Base-by-base conservation (phyloP, 2,113 vertebrate genomes). In the Catharus fuscescens region DNA sequence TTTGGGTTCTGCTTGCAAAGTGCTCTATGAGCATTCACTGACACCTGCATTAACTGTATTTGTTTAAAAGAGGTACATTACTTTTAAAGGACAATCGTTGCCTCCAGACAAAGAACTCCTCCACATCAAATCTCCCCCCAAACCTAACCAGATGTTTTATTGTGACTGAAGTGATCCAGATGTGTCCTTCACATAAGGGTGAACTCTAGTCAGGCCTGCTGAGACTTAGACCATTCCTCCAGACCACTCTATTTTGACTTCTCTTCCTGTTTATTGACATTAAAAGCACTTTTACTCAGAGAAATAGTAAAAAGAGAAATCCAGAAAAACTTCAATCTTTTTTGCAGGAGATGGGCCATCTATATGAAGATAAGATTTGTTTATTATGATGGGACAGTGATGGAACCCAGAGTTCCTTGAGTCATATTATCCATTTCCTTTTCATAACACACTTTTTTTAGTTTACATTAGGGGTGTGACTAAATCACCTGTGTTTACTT, bases 401-500 rank as follows among this genome's bases (percentile, higher is more conserved):
- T 87, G 83, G 77, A 97, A 96, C 86, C 59, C 97, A 97, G 95
- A 93, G 70, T 82, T 84, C 67, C 90, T 84, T 48, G 69, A 92
- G 42, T 90, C 18, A 7, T 53, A 85, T 83, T 62, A 73, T 40
- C 81, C 50, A 60, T 96, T 96, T 94, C 82, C 92, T 97, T 97
- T 87, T 92, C 88, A 76, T 94, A 97, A 98, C 93, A 96, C 61
- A 88, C 86, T 78, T 86, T 89, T 85, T 93, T 90, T 56, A 31
- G 96, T 97, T 98, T 97, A 98, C 87, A 94, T 90, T 97, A 96
- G 38, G 53, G 32, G 14, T 92, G 53, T 93, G 92, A 96, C 92
- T 97, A 96, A 97, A 96, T 96, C 92, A 93, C 78, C 80, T 85
- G 18, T 95, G 95, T 97, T 98, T 97, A 96, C 81, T 96, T 95